A percentile compares a stretch with the other conserved stretches of the same genome.
phyloP scores from a whole-genome alignment of 2,113 vertebrate species.

The Peromyscus polionotus region DNA sequence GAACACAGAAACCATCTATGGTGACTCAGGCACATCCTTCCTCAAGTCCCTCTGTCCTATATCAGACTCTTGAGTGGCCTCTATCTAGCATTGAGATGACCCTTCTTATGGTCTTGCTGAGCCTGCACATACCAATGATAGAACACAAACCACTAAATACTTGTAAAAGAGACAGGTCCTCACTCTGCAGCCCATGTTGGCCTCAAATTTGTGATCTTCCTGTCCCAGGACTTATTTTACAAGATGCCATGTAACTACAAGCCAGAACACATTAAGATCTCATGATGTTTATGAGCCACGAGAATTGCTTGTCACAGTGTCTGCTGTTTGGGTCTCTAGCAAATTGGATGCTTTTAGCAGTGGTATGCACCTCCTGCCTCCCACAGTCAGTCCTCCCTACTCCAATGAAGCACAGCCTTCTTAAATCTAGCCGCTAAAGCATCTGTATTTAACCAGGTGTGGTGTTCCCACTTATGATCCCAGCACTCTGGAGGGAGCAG shows the following conservation, averaged over 20 bases:
- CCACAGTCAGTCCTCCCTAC: background rate
- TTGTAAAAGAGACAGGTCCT: background rate
- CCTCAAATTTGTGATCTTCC: background rate
- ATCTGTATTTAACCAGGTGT: background rate
- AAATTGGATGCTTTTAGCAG: background rate
- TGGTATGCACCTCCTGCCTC: background rate
- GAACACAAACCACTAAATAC: background rate
- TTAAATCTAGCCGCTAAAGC: background rate
- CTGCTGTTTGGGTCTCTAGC: background rate
- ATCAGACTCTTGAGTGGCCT: background rate
- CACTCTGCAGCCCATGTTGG: background rate
- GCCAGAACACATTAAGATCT: background rate
- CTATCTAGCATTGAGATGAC: background rate
- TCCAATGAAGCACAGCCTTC: background rate
- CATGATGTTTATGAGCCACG: background rate
- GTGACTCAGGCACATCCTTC: background rate
- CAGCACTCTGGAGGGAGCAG: background rate
- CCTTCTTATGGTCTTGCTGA: background rate
- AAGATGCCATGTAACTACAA: background rate
- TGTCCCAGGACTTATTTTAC: background rate
- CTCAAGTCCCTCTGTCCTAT: background rate
- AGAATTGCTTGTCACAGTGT: background rate
- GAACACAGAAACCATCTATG: background rate
- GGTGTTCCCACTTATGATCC: background rate
- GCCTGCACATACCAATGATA: background rate